Conservation (phyloP, 2,113 vertebrate species). For the Ciconia boyciana region DNA sequence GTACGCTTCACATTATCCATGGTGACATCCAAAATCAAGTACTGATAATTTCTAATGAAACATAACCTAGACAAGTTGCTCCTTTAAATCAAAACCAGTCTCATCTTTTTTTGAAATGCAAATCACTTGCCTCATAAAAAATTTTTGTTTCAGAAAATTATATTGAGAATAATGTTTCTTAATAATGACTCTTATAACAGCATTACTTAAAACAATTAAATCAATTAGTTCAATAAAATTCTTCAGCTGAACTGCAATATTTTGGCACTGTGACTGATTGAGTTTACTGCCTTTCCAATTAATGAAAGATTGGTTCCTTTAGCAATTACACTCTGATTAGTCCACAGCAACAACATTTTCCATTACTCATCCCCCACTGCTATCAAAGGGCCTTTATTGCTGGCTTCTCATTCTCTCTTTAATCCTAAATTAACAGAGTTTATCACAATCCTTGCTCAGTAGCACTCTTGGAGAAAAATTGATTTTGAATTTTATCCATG, state of each 20-base stretch:
- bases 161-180: conserved; percentile 1
- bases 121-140: not conserved
- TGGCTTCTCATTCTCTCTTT: conserved; percentile 19
- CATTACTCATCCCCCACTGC: conserved; percentile 17
- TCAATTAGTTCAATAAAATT: conserved; percentile 46
- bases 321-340: conserved; percentile 33
- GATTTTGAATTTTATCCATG: not conserved
- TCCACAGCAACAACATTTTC: conserved; percentile 30
- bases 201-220: conserved; percentile 36
- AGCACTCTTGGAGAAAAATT: not conserved
- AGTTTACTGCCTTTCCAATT: conserved; percentile 38
- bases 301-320: conserved; percentile 2
- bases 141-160: conserved; percentile 27
- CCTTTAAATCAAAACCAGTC: not conserved
- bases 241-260: conserved; percentile 20
- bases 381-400: not conserved
- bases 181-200: not conserved
- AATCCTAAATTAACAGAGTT: conserved; percentile 17
- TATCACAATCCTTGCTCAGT: not conserved
- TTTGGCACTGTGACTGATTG: conserved; percentile 16
- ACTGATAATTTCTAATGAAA: not conserved
- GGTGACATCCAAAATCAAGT: not conserved
- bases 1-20: not conserved
- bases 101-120: not conserved
- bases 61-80: not conserved